Conservation (phyloP, 92 coral and sea anemone genomes). For the Epizoanthus fatuus region DNA sequence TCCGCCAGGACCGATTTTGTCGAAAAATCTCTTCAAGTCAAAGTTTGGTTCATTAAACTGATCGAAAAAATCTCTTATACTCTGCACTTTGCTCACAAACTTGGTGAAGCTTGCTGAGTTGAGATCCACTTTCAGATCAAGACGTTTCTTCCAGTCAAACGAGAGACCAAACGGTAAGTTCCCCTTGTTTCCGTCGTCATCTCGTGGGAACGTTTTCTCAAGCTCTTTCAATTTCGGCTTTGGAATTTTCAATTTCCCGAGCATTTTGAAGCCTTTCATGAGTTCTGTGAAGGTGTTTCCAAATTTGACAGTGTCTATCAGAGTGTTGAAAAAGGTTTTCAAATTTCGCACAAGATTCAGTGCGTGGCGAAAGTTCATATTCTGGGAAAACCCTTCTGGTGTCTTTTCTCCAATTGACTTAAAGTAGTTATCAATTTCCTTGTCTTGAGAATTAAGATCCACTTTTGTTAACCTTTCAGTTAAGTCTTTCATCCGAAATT, state of each 20-base stretch:
- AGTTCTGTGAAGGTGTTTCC: conserved; percentile 87
- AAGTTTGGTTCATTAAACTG: conserved; percentile 77
- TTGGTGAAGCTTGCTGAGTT: conserved; percentile 67
- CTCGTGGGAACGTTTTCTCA: conserved; percentile 38
- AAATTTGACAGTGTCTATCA: conserved; percentile 68
- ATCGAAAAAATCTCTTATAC: conserved; percentile 71
- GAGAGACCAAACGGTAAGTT: conserved; percentile 72
- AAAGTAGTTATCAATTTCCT: conserved; percentile 86
- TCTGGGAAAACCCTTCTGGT: conserved; percentile 81
- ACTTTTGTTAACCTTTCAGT: conserved; percentile 77
- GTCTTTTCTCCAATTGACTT: conserved; percentile 64
- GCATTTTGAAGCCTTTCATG: conserved; percentile 71
- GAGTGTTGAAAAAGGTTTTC: conserved; percentile 71
- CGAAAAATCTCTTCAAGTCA: conserved; percentile 75
- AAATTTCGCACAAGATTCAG: conserved; percentile 82
- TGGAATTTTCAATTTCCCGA: conserved; percentile 75
- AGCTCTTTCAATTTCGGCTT: conserved; percentile 25
- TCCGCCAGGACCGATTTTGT: conserved; percentile 80
- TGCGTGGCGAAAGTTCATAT: conserved; percentile 87
- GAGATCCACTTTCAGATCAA: conserved; percentile 79
- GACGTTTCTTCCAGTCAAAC: conserved; percentile 83
- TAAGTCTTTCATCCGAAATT: conserved; percentile 78
- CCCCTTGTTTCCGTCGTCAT: conserved; percentile 2
- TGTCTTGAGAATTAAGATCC: conserved; percentile 74
- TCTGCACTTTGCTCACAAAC: conserved; percentile 59